A percentile compares a stretch with the other conserved stretches of the same genome.
These are phyloP conservation scores for Chrysocyon brachyurus DNA, from an alignment of 2,797 vertebrate genomes.

Conservation along the genomic window DNA sequence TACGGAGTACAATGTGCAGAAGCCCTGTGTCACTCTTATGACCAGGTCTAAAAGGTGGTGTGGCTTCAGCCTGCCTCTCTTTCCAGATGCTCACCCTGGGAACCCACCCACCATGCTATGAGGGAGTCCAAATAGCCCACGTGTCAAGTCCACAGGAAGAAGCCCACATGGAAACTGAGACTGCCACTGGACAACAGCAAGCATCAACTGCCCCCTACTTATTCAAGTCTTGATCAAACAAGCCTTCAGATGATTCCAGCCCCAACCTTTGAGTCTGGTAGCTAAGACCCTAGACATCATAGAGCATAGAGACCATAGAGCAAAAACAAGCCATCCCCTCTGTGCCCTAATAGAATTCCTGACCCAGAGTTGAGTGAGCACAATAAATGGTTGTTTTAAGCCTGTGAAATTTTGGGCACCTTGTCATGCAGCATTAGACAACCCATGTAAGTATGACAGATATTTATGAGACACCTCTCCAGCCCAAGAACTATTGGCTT, in stretches of 20 bases:
- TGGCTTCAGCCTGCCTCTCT: neutral
- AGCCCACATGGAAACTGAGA: neutral
- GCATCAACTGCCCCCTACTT: neutral
- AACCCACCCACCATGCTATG: neutral
- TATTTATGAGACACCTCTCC: no score
- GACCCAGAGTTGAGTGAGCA: neutral
- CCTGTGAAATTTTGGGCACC: neutral
- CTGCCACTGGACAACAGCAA: neutral
- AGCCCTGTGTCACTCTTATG: neutral
- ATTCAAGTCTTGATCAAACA: neutral
- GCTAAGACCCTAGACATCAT: neutral
- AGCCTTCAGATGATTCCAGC: neutral
- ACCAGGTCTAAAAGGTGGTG: neutral
- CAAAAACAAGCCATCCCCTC: neutral
- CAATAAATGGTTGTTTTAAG: neutral
- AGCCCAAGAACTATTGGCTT: neutral
- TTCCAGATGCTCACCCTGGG: neutral
- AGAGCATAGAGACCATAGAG: no score
- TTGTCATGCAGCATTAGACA: neutral
- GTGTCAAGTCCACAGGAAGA: neutral
- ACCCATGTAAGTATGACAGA: no score
- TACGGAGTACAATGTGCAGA: accelerated
- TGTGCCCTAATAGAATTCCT: neutral
- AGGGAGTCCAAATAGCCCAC: neutral
- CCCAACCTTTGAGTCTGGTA: neutral